Evolutionary conservation across 2,113 vertebrate genomes (phyloP).

Genomic region (Mormyrus lacerda): DNA sequence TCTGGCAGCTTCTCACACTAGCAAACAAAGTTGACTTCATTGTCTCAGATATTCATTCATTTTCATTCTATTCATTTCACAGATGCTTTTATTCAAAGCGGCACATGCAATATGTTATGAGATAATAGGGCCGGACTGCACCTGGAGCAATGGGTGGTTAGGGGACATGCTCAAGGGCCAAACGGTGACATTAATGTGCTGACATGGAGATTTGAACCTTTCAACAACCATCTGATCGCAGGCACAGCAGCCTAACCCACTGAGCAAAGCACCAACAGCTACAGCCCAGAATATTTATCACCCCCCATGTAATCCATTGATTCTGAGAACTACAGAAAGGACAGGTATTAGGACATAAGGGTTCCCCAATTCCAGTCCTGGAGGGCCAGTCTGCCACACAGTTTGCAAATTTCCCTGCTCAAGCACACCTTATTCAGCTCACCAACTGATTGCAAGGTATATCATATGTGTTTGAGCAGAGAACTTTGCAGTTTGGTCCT

Average conservation of each 20-base stretch:
- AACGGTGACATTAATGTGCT: background rate
- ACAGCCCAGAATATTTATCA: background rate
- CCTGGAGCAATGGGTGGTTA: background rate
- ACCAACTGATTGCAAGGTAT: background rate
- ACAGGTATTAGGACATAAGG: background rate
- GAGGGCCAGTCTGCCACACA: background rate
- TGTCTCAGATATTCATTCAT: background rate
- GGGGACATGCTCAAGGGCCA: background rate
- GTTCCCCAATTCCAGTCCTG: background rate
- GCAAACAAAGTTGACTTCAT: background rate
- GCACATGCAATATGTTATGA: background rate
- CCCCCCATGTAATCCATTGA: background rate
- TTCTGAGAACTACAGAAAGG: background rate
- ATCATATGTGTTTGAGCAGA: background rate
- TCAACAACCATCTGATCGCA: background rate
- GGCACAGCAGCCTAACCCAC: background rate
- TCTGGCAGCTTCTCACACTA: background rate
- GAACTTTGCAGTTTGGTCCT: background rate
- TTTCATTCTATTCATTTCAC: background rate
- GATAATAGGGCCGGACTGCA: background rate
- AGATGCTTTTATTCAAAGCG: background rate
- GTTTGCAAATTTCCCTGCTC: background rate
- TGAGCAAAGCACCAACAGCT: background rate
- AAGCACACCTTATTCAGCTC: background rate
- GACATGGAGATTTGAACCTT: background rate